Percentiles rank a stretch among this genome's conserved stretches.
Evolutionary conservation across 1,140 invertebrate genomes (phyloP).

Genomic region (Sminthurides bifidus): DNA sequence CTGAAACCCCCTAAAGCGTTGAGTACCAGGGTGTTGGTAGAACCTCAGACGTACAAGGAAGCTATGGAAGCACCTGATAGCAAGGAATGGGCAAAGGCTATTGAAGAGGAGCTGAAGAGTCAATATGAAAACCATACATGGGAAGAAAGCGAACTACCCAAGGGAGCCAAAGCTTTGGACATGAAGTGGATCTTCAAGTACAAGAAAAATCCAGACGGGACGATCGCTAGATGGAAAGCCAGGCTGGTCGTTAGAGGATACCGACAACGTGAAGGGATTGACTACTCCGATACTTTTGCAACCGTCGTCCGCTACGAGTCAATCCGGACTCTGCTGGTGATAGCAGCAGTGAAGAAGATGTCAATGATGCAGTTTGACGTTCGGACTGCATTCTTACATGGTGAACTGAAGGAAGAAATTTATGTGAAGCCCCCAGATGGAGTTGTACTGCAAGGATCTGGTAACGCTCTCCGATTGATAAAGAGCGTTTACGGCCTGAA

Average conservation of each 20-base stretch:
- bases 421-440: conserved; percentile 34
- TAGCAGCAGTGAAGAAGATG: conserved; percentile 29
- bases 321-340: conserved; percentile 27
- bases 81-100: conserved; percentile 27
- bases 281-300: conserved; percentile 38
- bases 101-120: conserved; percentile 26
- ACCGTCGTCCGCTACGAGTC: conserved; percentile 35
- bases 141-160: conserved; percentile 35
- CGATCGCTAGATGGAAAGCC: conserved; percentile 29
- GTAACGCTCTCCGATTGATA: conserved; percentile 31
- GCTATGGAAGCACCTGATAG: conserved; percentile 17
- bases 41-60: conserved; percentile 20
- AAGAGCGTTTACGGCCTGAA: conserved; percentile 39
- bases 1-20: not conserved
- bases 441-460: not conserved
- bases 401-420: conserved; percentile 34
- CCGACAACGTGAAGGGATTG: conserved; percentile 35
- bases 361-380: conserved; percentile 36
- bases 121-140: conserved; percentile 30
- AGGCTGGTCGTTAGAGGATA: conserved; percentile 37
- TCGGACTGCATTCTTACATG: conserved; percentile 37
- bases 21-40: not conserved
- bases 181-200: conserved; percentile 18
- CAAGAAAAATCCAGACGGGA: conserved; percentile 7
- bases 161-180: conserved; percentile 27